phyloP scores from a whole-genome alignment of 2,113 vertebrate genomes.

The Sakesphorus luctuosus region DNA sequence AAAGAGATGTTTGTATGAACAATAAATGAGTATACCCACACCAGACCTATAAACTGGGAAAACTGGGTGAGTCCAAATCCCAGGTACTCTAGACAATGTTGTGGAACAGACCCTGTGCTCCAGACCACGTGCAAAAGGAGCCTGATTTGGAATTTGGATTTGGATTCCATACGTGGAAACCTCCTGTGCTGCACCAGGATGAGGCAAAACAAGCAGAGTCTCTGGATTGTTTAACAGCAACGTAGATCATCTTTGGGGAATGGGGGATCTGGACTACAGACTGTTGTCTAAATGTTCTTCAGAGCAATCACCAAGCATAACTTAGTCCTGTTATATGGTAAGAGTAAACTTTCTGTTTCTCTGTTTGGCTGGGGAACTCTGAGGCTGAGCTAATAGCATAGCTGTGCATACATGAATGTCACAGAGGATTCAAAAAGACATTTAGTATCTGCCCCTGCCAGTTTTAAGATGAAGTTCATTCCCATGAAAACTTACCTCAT shows the following conservation, averaged over 20 bases:
- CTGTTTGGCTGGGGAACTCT: background rate
- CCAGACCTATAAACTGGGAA: fast-evolving
- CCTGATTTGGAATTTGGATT: background rate
- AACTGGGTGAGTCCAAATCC: background rate
- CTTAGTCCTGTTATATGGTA: background rate
- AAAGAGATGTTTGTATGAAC: background rate
- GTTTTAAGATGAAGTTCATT: background rate
- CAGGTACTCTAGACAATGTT: background rate
- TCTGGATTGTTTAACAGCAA: background rate
- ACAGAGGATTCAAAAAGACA: background rate
- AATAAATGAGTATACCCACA: background rate
- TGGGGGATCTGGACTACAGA: background rate
- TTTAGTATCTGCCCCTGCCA: background rate
- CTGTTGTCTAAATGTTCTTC: background rate
- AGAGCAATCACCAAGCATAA: background rate
- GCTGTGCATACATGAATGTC: background rate
- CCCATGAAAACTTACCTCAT: constrained; percentile 87
- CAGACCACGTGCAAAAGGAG: fast-evolving
- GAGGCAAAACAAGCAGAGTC: background rate
- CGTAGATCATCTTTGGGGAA: background rate
- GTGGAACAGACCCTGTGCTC: background rate
- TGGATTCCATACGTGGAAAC: background rate
- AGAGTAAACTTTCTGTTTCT: background rate
- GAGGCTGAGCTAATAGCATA: background rate
- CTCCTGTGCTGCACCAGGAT: background rate